Base-by-base conservation (phyloP, 1,140 invertebrate species). In the Solen grandis region DNA sequence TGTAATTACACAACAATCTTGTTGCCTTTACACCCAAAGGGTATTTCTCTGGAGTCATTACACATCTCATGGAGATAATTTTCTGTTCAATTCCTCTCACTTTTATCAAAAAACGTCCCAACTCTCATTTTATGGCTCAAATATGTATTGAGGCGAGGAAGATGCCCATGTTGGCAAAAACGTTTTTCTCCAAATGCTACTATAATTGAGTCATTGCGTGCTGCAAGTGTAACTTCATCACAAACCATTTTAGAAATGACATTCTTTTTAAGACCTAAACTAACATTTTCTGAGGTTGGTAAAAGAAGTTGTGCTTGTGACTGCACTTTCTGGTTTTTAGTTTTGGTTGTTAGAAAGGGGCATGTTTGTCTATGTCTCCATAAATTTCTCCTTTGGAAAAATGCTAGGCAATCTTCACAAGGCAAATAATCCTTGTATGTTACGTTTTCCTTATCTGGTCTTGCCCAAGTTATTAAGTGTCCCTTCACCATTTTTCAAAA, bases 71-170 rank as follows among this genome's bases (percentile, higher is more conserved):
- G 10, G 68, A 55, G 50, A 14, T 27, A 36, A 74, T 81, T n/a
- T 81, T 68, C n/a, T 59, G 35, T 46, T 81, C 78, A 52, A 29
- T 31, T 63, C 73, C 50, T 27, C 78, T 73, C n/a, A 63, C 46
- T 62, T 27, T 55, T 16, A 81, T 66, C 16, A 81, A 36, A 19
- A 81, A 66, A 22, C 79, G 68, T 38, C 46, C 79, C 22, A 81
- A 22, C 41, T 81, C 79, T 74, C 69, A 81, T 74, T 52, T 74
- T 81, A 19, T 81, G 69, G 19, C 69, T 66, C 2, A 81, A 41
- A 57, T 73, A 52, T 19, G 46, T 66, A 41, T 66, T 63, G 22
- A 81, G 50, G 33, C 73, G 78, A 19, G 27, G 31, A n/a, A 73
- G 54, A 29, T 81, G 78, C 0, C 78, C 78, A 74, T 81, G 78